These are phyloP conservation scores for Danio choprae DNA, from an alignment of 2,797 vertebrate species.

Conservation along the genomic window DNA sequence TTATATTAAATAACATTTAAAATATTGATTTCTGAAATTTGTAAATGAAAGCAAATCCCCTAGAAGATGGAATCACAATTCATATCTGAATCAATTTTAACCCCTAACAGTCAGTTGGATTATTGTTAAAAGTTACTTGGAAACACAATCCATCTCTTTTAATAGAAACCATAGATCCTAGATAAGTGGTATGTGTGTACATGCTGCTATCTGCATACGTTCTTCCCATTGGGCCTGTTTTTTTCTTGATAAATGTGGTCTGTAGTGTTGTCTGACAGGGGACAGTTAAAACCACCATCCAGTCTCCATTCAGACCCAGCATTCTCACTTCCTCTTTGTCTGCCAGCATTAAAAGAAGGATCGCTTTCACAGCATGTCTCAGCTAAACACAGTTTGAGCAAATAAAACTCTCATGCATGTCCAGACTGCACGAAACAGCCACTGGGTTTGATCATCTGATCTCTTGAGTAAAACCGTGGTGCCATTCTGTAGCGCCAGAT, in stretches of 20 bases:
- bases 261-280: constrained; percentile 28
- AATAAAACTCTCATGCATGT: constrained; percentile 18
- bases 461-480: not conserved
- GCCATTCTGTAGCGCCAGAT: not conserved
- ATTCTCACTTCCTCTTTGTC: constrained; percentile 33
- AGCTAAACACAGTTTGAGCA: constrained; percentile 28
- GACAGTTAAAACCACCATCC: constrained; percentile 34
- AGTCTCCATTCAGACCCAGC: constrained; percentile 21
- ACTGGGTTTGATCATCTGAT: not conserved
- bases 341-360: constrained; percentile 34
- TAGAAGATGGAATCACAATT: too few species aligned
- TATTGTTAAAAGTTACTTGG: too few species aligned
- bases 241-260: constrained; percentile 25
- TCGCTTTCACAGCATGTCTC: constrained; percentile 32
- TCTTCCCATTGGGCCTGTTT: constrained; percentile 2
- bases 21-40: too few species aligned
- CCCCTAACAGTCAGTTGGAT: too few species aligned
- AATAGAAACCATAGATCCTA: not conserved
- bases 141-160: not conserved
- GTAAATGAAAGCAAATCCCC: too few species aligned
- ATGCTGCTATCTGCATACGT: not conserved
- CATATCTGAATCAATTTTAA: too few species aligned
- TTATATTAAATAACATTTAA: too few species aligned
- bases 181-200: not conserved
- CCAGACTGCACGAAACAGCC: constrained; percentile 4